Conservation (phyloP, 2,797 vertebrate genomes). For the Falco columbarius region DNA sequence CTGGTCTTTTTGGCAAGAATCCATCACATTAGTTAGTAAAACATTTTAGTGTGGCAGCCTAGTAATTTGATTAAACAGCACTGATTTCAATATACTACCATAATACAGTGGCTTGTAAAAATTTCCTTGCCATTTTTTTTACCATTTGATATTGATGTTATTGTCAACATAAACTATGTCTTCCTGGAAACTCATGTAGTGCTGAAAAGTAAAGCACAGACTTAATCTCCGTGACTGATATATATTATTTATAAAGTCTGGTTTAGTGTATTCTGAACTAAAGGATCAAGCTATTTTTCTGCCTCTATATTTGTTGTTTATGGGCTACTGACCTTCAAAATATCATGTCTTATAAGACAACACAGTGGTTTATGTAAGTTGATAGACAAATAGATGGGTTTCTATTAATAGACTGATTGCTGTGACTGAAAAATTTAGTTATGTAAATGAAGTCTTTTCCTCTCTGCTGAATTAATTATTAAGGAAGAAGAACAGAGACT, state of each 20-base stretch:
- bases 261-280: neutral
- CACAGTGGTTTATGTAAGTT: neutral
- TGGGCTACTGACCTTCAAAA: conserved; percentile 25
- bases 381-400: conserved; percentile 46
- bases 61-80: neutral
- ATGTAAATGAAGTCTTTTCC: conserved; percentile 44
- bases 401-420: conserved; percentile 50
- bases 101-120: neutral
- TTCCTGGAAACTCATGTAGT: neutral
- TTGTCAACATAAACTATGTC: neutral
- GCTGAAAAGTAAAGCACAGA: neutral
- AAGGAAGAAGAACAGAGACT: conserved; percentile 13
- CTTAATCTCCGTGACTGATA: neutral
- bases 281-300: neutral
- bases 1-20: neutral
- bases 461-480: conserved; percentile 52
- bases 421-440: conserved; percentile 53
- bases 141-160: neutral
- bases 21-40: neutral
- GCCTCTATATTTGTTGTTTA: neutral
- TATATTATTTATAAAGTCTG: neutral
- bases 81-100: neutral
- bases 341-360: neutral
- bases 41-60: neutral
- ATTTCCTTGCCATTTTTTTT: neutral